Conservation (phyloP, 2,888 invertebrate species). For the Epinotia demarniana region DNA sequence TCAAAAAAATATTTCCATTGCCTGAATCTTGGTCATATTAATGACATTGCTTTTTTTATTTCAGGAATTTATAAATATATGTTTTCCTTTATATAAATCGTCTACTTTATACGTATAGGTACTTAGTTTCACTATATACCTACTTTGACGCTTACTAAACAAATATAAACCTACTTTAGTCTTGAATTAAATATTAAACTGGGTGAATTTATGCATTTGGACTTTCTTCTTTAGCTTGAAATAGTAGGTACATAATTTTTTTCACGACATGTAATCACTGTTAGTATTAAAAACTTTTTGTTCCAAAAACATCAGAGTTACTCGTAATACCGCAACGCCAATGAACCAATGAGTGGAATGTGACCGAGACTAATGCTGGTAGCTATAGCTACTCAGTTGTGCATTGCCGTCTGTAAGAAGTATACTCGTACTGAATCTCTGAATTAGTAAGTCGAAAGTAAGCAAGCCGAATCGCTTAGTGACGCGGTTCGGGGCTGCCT, state of each 20-base stretch:
- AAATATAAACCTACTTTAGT: not conserved
- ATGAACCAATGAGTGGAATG: conserved; percentile 67
- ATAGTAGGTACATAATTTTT: too few relatives aligned
- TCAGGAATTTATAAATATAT: not conserved
- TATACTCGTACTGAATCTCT: conserved; percentile 58
- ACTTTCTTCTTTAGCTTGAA: too few relatives aligned
- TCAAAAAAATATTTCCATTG: too few relatives aligned
- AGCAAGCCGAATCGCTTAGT: conserved; percentile 70
- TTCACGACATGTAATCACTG: not conserved
- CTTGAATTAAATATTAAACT: not conserved
- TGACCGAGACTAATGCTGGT: conserved; percentile 65
- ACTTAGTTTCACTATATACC: too few relatives aligned
- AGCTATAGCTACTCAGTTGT: conserved; percentile 31
- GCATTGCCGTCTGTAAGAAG: conserved; percentile 66
- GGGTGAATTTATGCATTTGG: not conserved
- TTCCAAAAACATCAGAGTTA: conserved; percentile 25
- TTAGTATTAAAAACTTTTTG: not conserved
- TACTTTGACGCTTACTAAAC: not conserved
- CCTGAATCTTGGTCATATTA: not conserved
- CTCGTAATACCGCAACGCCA: conserved; percentile 52
- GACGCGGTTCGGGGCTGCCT: conserved; percentile 65
- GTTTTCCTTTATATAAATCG: not conserved
- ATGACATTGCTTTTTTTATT: conserved; percentile 3
- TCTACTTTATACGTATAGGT: not conserved
- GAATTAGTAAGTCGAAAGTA: conserved; percentile 55